Conservation (phyloP, 2,113 vertebrate species). For the Myrmecobius fasciatus region DNA sequence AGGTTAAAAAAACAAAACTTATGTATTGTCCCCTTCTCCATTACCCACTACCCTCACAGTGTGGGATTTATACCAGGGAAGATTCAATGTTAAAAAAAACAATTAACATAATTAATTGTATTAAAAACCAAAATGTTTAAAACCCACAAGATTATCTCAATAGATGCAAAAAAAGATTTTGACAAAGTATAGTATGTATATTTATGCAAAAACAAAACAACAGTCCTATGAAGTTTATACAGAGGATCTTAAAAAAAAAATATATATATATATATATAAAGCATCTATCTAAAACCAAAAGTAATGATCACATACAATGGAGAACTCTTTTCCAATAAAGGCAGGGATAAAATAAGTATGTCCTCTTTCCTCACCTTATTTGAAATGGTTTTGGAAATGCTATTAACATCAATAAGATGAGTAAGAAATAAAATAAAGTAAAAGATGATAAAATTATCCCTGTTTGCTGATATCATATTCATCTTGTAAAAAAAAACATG, state of each 20-base stretch:
- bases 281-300: not conserved
- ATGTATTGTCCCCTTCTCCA: not conserved
- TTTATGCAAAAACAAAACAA: not conserved
- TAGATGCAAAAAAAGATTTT: not conserved
- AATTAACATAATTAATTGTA: not conserved
- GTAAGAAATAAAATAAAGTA: not conserved
- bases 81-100: not conserved
- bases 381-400: not conserved
- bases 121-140: not conserved
- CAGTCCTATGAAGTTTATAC: not conserved
- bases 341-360: not conserved
- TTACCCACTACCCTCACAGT: not conserved
- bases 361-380: not conserved
- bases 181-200: not conserved
- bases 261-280: too few relatives aligned
- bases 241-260: not conserved
- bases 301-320: not conserved
- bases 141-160: not conserved
- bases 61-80: not conserved
- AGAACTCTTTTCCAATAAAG: not conserved
- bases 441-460: not conserved
- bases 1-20: not conserved
- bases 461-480: not conserved
- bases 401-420: not conserved
- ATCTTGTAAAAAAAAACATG: not conserved